A percentile compares a stretch with the other conserved stretches of the same genome.
phyloP scores from a whole-genome alignment of 2,113 vertebrate genomes.

The Mugil cephalus region DNA sequence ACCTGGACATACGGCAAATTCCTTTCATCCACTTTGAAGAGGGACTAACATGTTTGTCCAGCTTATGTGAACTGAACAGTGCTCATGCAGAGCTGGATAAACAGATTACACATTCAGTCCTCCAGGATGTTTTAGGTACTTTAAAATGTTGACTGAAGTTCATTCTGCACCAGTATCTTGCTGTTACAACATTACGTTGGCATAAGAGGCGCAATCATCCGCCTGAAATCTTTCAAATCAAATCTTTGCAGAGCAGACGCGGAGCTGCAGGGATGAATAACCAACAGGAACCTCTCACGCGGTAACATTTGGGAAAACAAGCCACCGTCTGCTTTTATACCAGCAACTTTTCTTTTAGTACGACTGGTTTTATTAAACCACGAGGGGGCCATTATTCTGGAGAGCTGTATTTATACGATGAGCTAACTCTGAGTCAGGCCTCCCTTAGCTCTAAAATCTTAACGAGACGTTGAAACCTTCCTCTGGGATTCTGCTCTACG shows the following conservation, averaged over 20 bases:
- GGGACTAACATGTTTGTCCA: no score
- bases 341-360: not conserved
- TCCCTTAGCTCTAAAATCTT: no score
- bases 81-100: not conserved
- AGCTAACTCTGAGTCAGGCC: no score
- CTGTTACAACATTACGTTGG: slow-evolving; percentile 15
- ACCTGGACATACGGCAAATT: no score
- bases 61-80: not conserved
- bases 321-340: not conserved
- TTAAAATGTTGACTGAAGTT: not conserved
- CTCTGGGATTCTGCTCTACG: no score
- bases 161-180: not conserved
- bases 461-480: no score
- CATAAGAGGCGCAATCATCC: slow-evolving; percentile 6
- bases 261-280: not conserved
- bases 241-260: slow-evolving; percentile 24
- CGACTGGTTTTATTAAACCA: not conserved
- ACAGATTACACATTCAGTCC: not conserved
- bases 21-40: no score
- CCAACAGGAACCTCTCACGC: not conserved
- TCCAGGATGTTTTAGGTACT: not conserved
- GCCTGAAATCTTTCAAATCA: slow-evolving; percentile 1
- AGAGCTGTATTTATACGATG: not conserved
- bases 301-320: not conserved
- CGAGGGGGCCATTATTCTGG: not conserved